These are phyloP conservation scores for Carettochelys insculpta DNA, from an alignment of 2,113 vertebrate species.

Conservation along the genomic window DNA sequence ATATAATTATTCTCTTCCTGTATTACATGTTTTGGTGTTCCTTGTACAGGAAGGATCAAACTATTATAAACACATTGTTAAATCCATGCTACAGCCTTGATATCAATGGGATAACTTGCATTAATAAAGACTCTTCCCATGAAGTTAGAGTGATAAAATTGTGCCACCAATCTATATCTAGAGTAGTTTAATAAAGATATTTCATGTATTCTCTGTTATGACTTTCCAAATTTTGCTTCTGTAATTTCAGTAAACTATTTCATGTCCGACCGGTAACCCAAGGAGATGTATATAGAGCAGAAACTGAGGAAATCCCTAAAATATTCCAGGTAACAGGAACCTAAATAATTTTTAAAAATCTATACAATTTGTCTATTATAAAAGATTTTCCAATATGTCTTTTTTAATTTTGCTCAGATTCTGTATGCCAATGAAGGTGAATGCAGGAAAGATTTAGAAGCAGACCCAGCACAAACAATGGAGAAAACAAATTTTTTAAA, in stretches of 20 bases:
- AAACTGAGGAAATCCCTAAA: slow-evolving; percentile 97
- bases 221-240: slow-evolving; percentile 44
- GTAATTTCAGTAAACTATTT: slow-evolving; percentile 90
- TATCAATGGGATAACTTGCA: fast-evolving
- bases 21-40: not conserved
- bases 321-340: slow-evolving; percentile 93
- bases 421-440: slow-evolving; percentile 98
- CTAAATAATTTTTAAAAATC: not conserved
- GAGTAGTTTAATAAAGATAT: not conserved
- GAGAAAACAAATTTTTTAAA: slow-evolving; percentile 95
- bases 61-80: not conserved
- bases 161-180: not conserved
- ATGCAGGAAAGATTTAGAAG: slow-evolving; percentile 93
- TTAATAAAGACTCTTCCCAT: not conserved
- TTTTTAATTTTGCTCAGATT: slow-evolving; percentile 80
- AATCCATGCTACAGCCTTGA: not conserved
- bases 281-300: slow-evolving; percentile 97
- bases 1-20: not conserved
- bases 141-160: not conserved
- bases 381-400: not conserved
- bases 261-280: slow-evolving; percentile 98
- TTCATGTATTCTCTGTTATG: not conserved
- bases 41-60: not conserved
- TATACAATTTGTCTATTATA: not conserved
- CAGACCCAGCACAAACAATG: slow-evolving; percentile 88